Evolutionary conservation across 1,140 invertebrate species (phyloP), one percentile per base, ranked within the genome.

Genomic region (Eriosoma lanigerum): DNA sequence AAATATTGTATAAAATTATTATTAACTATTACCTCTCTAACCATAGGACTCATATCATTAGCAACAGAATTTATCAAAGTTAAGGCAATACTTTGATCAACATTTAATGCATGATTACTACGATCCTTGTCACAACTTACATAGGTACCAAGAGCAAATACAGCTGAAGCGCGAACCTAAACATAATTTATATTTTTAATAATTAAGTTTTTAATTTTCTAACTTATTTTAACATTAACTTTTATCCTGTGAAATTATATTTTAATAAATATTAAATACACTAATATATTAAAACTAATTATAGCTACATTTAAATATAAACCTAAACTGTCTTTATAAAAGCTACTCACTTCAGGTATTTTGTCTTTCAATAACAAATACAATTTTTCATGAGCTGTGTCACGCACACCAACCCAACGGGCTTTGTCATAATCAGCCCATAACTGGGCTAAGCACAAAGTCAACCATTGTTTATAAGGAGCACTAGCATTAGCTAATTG

Each of bases 371-470:
- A 87, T 66, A 97, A 87, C 48, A 87, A 89, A 83, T 92, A 94
- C 1, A 98, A 88, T 87, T 98, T 98, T 86, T 98, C 97, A 87
- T 98, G 96, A 10, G 97, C 96, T 82, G 92, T 91, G 85, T 98
- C 96, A n/a, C 97, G 88, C 17, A 96, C 96, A 13, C 96, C 97
- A 68, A 94, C 95, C 96, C 97, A 98, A 81, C 96, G 89, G 26
- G 97, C 96, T 84, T 92, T 92, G 84, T 97, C 94, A 86, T 93
- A 97, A 84, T 95, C 92, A 81, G 93, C 91, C 98, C 97, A 99
- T 44, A 97, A 89, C 84, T 94, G 88, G n/a, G 94, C 96, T 68
- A 99, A 89, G 85, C 94, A 96, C 66, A 99, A 91, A 81, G 94
- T 93, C 60, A 98, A 87, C 97, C 97, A 99, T 85, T 96, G 93